Evolutionary conservation across 2,797 vertebrate species (phyloP).

Genomic region (Sphaeramia orbicularis): DNA sequence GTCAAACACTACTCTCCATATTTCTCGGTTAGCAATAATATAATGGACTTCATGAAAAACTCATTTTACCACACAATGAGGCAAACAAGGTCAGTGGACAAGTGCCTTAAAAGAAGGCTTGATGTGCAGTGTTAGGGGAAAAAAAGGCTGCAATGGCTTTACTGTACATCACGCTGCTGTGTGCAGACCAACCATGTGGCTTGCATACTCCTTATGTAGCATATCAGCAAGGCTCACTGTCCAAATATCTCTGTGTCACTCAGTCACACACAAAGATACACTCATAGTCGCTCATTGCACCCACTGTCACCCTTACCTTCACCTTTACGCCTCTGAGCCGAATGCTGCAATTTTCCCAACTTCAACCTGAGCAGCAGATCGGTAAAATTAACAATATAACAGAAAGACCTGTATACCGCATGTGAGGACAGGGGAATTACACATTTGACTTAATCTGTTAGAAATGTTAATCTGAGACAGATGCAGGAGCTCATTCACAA

Average conservation of each 20-base stretch:
- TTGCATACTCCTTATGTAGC: conserved; percentile 56
- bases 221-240: conserved; percentile 50
- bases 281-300: conserved; percentile 41
- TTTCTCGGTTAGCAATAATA: not conserved
- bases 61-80: conserved; percentile 1
- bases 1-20: not conserved
- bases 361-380: conserved; percentile 65
- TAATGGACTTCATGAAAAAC: not conserved
- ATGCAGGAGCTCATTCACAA: conserved; percentile 3
- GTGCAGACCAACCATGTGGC: conserved; percentile 47
- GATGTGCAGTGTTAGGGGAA: not conserved
- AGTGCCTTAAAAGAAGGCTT: not conserved
- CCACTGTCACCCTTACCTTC: conserved; percentile 53
- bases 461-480: conserved; percentile 19
- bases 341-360: conserved; percentile 70
- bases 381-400: conserved; percentile 27
- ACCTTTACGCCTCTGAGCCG: conserved; percentile 64
- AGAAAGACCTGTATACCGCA: not conserved
- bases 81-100: conserved; percentile 11
- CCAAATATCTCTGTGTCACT: conserved; percentile 52
- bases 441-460: conserved; percentile 20
- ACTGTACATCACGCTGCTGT: conserved; percentile 34
- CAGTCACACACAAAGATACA: conserved; percentile 24
- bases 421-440: not conserved
- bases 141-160: conserved; percentile 21